Percentiles rank a stretch among this genome's conserved stretches.
These are phyloP conservation scores for Ips nitidus DNA, from an alignment of 1,140 invertebrate genomes.

Conservation along the genomic window DNA sequence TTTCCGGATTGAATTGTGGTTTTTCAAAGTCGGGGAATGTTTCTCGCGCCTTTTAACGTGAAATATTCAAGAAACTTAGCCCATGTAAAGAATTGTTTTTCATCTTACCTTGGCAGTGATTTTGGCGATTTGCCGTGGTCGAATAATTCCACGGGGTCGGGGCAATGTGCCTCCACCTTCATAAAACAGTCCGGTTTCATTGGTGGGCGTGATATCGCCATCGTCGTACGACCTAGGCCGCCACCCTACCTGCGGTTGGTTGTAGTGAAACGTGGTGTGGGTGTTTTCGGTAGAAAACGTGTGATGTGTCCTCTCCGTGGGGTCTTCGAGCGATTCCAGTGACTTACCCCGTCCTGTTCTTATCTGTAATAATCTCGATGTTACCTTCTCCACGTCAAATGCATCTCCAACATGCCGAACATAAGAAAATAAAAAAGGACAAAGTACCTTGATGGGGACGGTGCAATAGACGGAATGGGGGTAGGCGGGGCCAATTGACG, in stretches of 20 bases:
- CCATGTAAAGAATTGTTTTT: too few species aligned
- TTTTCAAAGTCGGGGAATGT: conserved; percentile 55
- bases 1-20: conserved; percentile 50
- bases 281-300: conserved; percentile 62
- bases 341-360: conserved; percentile 77
- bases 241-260: conserved; percentile 61
- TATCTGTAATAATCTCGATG: conserved; percentile 55
- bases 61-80: neutral
- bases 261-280: conserved; percentile 55
- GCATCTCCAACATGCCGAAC: conserved; percentile 5
- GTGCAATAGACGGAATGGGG: conserved; percentile 56
- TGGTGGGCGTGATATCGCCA: conserved; percentile 85
- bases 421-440: neutral
- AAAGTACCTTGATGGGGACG: conserved; percentile 69
- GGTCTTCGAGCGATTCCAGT: conserved; percentile 78
- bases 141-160: conserved; percentile 76
- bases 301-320: conserved; percentile 62
- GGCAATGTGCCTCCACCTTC: conserved; percentile 79
- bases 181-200: conserved; percentile 66
- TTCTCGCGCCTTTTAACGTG: conserved; percentile 43
- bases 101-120: conserved; percentile 62
- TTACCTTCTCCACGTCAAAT: neutral
- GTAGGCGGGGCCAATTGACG: conserved; percentile 49
- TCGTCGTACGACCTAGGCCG: conserved; percentile 82
- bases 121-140: conserved; percentile 83